Percentiles rank a stretch among this genome's conserved stretches.
phyloP scores from a whole-genome alignment of 2,797 vertebrate species.

The Centropyge bicolor region DNA sequence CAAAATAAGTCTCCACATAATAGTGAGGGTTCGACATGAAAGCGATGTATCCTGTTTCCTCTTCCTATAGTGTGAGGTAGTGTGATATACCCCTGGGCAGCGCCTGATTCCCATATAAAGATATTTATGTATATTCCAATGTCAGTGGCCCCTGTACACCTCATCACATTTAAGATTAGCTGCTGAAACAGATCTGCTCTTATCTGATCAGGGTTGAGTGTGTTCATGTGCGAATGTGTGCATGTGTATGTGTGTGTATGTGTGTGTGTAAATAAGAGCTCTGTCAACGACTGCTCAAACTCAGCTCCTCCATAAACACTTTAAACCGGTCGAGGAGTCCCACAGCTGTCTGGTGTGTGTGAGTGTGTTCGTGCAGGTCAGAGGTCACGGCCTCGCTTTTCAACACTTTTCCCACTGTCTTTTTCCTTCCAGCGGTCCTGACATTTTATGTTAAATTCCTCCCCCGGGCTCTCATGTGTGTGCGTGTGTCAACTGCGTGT shows the following conservation, averaged over 20 bases:
- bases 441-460: conserved; percentile 31
- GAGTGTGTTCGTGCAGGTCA: conserved; percentile 45
- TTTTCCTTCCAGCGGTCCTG: neutral
- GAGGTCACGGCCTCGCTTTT: conserved; percentile 54
- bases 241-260: conserved; percentile 14
- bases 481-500: conserved; percentile 7
- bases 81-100: conserved; percentile 47
- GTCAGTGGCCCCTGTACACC: conserved; percentile 48
- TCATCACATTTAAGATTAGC: conserved; percentile 74
- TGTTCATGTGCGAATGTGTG: neutral
- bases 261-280: conserved; percentile 64
- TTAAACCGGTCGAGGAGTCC: conserved; percentile 47
- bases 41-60: conserved; percentile 28
- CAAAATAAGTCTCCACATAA: conserved; percentile 10
- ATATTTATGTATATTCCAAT: conserved; percentile 62
- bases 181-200: conserved; percentile 59
- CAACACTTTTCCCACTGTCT: conserved; percentile 28
- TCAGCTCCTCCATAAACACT: conserved; percentile 70
- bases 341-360: conserved; percentile 63
- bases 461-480: neutral
- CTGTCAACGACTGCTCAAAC: conserved; percentile 64
- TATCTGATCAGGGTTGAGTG: conserved; percentile 53
- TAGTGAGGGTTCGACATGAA: conserved; percentile 30
- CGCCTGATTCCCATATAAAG: conserved; percentile 61
- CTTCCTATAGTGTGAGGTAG: conserved; percentile 42